Percentiles rank a stretch among this genome's conserved stretches.
These are phyloP conservation scores for Hedychridium roseum DNA, from an alignment of 2,888 invertebrate genomes.

Conservation along the genomic window DNA sequence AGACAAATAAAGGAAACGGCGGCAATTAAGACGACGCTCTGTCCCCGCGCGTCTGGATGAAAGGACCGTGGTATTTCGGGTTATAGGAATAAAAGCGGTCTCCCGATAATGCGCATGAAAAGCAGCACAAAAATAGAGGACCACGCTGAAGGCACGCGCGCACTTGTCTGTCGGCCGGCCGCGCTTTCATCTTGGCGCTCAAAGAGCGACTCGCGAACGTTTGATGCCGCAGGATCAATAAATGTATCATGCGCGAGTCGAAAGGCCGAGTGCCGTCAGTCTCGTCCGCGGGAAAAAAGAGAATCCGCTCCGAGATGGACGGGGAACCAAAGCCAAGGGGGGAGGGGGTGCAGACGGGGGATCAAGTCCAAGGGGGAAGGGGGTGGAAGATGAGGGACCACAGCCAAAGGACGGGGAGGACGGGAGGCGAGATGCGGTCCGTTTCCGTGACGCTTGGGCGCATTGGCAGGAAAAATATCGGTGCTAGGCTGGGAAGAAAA, in stretches of 20 bases:
- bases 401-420: too few species aligned
- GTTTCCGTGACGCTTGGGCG: too few species aligned
- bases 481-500: too few species aligned
- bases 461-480: too few species aligned
- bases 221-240: constrained; percentile 45
- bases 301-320: too few species aligned
- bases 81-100: constrained; percentile 36
- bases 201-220: constrained; percentile 50
- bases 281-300: constrained; percentile 22
- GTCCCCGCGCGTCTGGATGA: too few species aligned
- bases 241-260: constrained; percentile 40
- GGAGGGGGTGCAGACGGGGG: too few species aligned
- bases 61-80: constrained; percentile 39
- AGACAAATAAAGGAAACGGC: too few species aligned
- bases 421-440: too few species aligned
- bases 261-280: constrained; percentile 29
- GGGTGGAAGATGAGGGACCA: background rate
- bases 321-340: too few species aligned
- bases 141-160: constrained; percentile 41
- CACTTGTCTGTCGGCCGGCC: constrained; percentile 45
- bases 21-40: too few species aligned
- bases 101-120: constrained; percentile 55
- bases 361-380: too few species aligned
- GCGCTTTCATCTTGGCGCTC: constrained; percentile 55
- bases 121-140: constrained; percentile 53